phyloP scores from a whole-genome alignment of 2,888 invertebrate species.

The Erebia ligea region DNA sequence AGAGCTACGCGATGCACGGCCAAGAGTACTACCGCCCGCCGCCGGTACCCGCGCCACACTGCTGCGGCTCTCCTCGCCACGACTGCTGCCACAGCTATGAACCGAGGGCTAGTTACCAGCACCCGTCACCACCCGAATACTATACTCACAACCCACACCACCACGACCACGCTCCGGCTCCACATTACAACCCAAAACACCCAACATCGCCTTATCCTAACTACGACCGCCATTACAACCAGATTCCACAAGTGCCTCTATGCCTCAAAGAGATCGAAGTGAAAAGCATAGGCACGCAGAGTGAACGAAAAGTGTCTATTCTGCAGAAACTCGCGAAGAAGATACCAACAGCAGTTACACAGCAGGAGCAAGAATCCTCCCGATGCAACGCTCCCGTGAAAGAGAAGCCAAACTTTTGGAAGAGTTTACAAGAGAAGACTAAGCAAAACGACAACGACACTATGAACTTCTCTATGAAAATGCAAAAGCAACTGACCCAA shows the following conservation, averaged over 20 bases:
- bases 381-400: constrained; percentile 24
- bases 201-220: constrained; percentile 33
- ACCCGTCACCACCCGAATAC: constrained; percentile 20
- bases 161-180: constrained; percentile 33
- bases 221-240: constrained; percentile 44
- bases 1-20: constrained; percentile 62
- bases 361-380: not conserved
- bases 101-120: constrained; percentile 36
- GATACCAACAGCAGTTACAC: constrained; percentile 40
- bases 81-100: constrained; percentile 42
- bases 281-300: constrained; percentile 71
- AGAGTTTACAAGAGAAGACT: constrained; percentile 54
- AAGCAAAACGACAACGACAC: constrained; percentile 50
- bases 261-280: constrained; percentile 75
- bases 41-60: constrained; percentile 43
- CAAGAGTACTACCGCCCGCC: constrained; percentile 61
- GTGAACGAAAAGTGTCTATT: constrained; percentile 65
- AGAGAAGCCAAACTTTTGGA: constrained; percentile 53
- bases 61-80: constrained; percentile 34
- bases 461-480: constrained; percentile 54
- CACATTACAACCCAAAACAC: constrained; percentile 23
- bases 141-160: constrained; percentile 35
- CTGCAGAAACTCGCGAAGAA: constrained; percentile 63
- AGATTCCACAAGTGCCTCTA: constrained; percentile 58
- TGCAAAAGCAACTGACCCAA: constrained; percentile 58